These are phyloP conservation scores for Bathynomus jamesi DNA, from an alignment of 1,140 invertebrate species.

Conservation along the genomic window DNA sequence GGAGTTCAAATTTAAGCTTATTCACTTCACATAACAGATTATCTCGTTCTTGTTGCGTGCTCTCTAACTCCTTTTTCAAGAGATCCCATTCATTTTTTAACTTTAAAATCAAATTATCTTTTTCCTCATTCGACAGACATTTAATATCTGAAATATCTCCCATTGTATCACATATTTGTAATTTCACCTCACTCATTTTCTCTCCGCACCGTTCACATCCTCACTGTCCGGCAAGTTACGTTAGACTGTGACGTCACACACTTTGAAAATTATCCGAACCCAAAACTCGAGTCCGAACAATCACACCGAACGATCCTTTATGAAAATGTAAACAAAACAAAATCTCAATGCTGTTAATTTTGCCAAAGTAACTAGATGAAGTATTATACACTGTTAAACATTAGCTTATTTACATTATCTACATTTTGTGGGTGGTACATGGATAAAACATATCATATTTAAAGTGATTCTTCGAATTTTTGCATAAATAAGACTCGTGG, in stretches of 20 bases:
- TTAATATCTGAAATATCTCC: conserved; percentile 3
- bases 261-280: not conserved
- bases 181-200: conserved; percentile 24
- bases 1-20: conserved; percentile 41
- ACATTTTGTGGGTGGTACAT: not conserved
- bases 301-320: not conserved
- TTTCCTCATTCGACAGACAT: conserved; percentile 22
- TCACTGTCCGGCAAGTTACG: conserved; percentile 8
- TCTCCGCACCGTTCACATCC: conserved; percentile 15
- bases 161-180: conserved; percentile 7
- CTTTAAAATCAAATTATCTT: conserved; percentile 24
- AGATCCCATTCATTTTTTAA: conserved; percentile 24
- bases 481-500: not conserved
- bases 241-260: conserved; percentile 14
- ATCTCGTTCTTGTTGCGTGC: conserved; percentile 40
- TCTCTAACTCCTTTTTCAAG: conserved; percentile 39
- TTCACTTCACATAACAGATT: conserved; percentile 40
- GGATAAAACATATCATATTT: no score
- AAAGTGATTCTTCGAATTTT: not conserved
- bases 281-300: not conserved
- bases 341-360: not conserved
- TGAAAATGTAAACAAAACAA: not conserved
- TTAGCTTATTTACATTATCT: not conserved
- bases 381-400: not conserved
- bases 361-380: not conserved